phyloP scores from a whole-genome alignment of 1,140 invertebrate species.

The Cecropterus lyciades region DNA sequence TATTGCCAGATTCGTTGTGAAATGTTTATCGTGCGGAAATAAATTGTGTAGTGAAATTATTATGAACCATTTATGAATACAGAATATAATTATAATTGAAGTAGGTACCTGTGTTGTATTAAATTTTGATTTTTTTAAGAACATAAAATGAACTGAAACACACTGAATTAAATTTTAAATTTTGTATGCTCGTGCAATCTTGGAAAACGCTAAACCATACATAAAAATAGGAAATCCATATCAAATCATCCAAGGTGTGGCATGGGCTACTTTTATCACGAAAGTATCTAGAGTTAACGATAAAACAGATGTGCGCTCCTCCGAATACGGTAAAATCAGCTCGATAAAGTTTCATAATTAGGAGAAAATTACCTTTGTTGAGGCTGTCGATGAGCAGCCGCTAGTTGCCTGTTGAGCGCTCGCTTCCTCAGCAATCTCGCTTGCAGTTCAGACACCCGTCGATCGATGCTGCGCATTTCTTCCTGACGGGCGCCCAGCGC shows the following conservation, averaged over 20 bases:
- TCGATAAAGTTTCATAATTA: not conserved
- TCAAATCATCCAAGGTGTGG: no score
- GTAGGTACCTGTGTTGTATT: no score
- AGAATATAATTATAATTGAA: not conserved
- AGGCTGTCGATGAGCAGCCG: slow-evolving; percentile 87
- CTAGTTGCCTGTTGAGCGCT: slow-evolving; percentile 93
- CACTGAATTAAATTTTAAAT: no score
- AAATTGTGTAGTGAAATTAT: not conserved
- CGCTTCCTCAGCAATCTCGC: slow-evolving; percentile 94
- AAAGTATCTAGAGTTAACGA: no score
- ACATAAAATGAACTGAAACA: no score
- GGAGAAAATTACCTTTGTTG: slow-evolving; percentile 64
- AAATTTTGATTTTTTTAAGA: no score
- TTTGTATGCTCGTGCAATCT: no score
- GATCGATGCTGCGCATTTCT: slow-evolving; percentile 95
- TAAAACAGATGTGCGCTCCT: no score
- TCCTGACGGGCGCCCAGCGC: slow-evolving; percentile 93
- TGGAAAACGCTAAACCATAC: no score
- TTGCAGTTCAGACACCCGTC: slow-evolving; percentile 96
- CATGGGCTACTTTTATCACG: no score
- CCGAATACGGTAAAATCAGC: no score
- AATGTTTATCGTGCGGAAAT: not conserved
- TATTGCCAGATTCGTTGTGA: slow-evolving; percentile 4
- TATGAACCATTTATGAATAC: not conserved
- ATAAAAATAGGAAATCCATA: no score